Evolutionary conservation across 2,888 invertebrate genomes (phyloP), one percentile per base, ranked within the genome.

Genomic region (Trachelus stipa): DNA sequence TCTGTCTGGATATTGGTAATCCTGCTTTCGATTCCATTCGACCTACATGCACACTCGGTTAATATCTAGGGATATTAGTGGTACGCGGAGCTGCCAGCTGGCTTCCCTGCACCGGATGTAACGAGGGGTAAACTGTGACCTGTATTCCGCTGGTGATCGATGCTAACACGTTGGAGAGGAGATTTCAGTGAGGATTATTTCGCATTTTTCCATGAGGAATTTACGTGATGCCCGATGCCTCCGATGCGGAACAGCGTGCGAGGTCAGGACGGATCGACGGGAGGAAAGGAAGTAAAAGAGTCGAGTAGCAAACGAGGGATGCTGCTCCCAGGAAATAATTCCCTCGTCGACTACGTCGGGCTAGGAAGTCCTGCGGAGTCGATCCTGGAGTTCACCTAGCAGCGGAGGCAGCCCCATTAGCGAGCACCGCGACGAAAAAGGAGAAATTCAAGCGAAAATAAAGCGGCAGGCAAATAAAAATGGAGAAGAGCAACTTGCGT

Each of bases 371-470:
- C 31, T 23, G 71, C 12, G 11, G 31, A 31, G 35, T 73, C 74
- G 74, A 34, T 73, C 35, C 74, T 34, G 23, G 12, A 30, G 31
- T n/a, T n/a, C 31, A 71, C 34, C 71, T 71, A 11, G 4, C 34
- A 31, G 12, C 71, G 33, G 15, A 75, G 77, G 34, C 35, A 79
- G 80, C 81, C 79, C 80, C 83, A 82, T 84, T 84, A 85, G 83
- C 82, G 34, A n/a, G 74, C 80, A 79, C 15, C 33, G 74, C 74
- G 74, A 40, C 56, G 86, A 86, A 85, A 85, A 83, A 85, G 83
- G 84, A 85, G 80, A 83, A 86, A 81, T 86, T 83, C 83, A 85
- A 85, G 81, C 79, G 83, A 84, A 85, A 84, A 84, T 83, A 84
- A 84, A 81, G 81, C 81, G 83, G 75, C 77, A 77, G 81, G 78